A percentile compares a stretch with the other conserved stretches of the same genome.
These are phyloP conservation scores for Doryteuthis pealeii DNA, from an alignment of 1,140 invertebrate species.

Conservation along the genomic window DNA sequence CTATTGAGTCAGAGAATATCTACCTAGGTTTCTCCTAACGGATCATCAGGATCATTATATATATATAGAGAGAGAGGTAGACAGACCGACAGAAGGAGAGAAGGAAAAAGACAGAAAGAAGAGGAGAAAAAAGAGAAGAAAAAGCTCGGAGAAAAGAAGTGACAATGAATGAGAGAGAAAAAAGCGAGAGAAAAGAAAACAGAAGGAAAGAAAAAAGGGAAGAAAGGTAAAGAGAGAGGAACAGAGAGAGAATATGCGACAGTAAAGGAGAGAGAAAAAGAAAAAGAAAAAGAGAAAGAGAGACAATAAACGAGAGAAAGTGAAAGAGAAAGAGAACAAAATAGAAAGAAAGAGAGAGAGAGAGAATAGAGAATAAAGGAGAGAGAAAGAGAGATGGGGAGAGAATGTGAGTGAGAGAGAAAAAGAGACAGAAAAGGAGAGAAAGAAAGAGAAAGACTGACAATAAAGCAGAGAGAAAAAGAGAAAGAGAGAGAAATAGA, in stretches of 20 bases:
- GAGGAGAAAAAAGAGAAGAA: background rate
- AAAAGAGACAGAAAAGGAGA: background rate
- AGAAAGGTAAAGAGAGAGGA: background rate
- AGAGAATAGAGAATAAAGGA: background rate
- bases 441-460: background rate
- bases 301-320: background rate
- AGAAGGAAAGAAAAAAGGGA: background rate
- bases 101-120: background rate
- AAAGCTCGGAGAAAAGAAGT: background rate
- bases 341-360: background rate
- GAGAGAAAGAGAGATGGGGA: background rate
- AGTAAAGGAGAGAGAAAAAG: background rate
- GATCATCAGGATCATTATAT: no score
- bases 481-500: background rate
- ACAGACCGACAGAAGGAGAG: no score
- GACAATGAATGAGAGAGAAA: background rate
- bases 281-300: background rate
- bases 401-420: background rate
- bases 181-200: background rate
- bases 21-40: no score
- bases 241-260: background rate
- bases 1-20: no score
- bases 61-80: no score
- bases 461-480: background rate
- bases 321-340: background rate